Percentiles rank a stretch among this genome's conserved stretches.
phyloP scores from a whole-genome alignment of 1,140 invertebrate genomes.

The Dysdera silvatica region DNA sequence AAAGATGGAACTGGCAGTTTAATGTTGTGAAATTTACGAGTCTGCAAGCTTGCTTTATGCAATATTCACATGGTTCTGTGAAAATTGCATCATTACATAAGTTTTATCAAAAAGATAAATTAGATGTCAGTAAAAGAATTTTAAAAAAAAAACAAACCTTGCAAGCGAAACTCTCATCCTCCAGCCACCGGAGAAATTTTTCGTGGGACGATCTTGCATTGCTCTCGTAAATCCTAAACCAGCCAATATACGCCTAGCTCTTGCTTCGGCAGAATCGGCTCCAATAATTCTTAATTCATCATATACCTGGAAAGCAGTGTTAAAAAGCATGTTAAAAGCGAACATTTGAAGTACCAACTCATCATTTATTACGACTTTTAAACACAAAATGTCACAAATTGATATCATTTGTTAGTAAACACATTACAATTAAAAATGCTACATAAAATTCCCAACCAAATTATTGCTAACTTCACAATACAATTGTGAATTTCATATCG shows the following conservation, averaged over 20 bases:
- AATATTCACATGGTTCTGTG: no score
- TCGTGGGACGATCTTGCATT: slow-evolving; percentile 91
- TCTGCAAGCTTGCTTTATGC: no score
- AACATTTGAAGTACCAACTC: no score
- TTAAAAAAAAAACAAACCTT: slow-evolving; percentile 39
- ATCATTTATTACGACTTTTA: no score
- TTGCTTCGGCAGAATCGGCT: slow-evolving; percentile 91
- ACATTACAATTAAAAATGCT: slow-evolving; percentile 10
- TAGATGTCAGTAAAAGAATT: slow-evolving; percentile 46
- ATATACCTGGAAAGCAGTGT: slow-evolving; percentile 59
- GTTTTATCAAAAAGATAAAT: background rate
- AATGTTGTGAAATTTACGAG: no score
- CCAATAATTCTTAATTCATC: slow-evolving; percentile 92
- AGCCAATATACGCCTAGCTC: slow-evolving; percentile 86
- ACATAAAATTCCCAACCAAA: slow-evolving; percentile 8
- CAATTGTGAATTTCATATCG: background rate
- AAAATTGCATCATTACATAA: no score
- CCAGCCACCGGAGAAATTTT: slow-evolving; percentile 97
- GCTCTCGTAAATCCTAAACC: slow-evolving; percentile 90
- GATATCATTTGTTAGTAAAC: slow-evolving; percentile 28
- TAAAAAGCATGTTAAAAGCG: slow-evolving; percentile 3
- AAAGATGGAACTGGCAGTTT: no score
- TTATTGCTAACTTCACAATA: slow-evolving; percentile 1
- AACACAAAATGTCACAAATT: slow-evolving; percentile 10
- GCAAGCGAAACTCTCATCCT: slow-evolving; percentile 96